These are phyloP conservation scores for Caenorhabditis parvicauda DNA, from an alignment of 2,888 invertebrate species.

Conservation along the genomic window DNA sequence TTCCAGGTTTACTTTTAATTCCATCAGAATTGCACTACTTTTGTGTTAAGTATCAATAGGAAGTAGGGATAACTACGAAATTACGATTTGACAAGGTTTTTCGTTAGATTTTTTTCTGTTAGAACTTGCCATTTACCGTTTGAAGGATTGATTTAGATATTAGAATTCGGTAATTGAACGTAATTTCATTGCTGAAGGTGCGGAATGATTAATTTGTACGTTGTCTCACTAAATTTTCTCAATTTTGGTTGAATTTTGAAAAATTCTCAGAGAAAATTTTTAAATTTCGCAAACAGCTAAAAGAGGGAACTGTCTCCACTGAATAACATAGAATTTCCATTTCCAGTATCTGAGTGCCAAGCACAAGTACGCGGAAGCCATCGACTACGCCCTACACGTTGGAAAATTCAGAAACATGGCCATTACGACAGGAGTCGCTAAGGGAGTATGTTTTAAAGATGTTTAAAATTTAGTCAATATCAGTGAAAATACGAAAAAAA, in stretches of 20 bases:
- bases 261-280: no score
- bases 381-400: conserved; percentile 71
- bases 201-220: no score
- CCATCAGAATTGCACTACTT: not conserved
- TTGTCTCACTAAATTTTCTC: no score
- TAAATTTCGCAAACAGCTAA: no score
- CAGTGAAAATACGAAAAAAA: not conserved
- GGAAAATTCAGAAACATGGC: conserved; percentile 67
- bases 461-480: not conserved
- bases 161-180: no score
- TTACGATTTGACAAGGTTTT: no score
- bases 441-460: conserved; percentile 64
- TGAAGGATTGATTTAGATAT: no score
- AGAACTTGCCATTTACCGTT: no score
- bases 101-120: no score
- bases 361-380: conserved; percentile 75
- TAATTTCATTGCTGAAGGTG: no score
- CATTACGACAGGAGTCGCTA: conserved; percentile 69
- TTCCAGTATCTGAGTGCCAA: conserved; percentile 67
- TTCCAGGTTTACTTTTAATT: conserved; percentile 72
- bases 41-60: not conserved
- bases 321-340: not conserved
- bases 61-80: no score
- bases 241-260: no score
- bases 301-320: not conserved